Conservation (phyloP, 2,797 vertebrate species). For the Urosaurus nigricauda region DNA sequence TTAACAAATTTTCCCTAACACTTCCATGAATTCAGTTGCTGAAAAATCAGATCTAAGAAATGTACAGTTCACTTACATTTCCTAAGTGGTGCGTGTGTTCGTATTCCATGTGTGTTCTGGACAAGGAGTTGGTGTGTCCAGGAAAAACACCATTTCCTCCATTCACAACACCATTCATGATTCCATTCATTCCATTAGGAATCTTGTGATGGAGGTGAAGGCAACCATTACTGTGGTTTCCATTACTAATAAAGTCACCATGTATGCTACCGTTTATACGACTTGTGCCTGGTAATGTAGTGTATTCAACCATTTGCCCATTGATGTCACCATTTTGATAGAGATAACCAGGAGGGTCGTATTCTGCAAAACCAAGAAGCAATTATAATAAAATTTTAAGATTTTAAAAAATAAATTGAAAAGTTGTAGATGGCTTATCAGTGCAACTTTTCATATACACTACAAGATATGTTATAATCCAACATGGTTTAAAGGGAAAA, state of each 20-base stretch:
- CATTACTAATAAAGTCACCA: slow-evolving; percentile 80
- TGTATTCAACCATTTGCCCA: slow-evolving; percentile 89
- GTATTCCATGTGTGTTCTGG: slow-evolving; percentile 79
- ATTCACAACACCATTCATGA: slow-evolving; percentile 81
- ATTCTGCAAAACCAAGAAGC: slow-evolving; percentile 81
- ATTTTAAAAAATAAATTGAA: too few species aligned
- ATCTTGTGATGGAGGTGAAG: slow-evolving; percentile 90
- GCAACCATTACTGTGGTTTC: slow-evolving; percentile 83
- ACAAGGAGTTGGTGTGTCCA: slow-evolving; percentile 78
- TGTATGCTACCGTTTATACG: slow-evolving; percentile 84
- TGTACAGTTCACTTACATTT: slow-evolving; percentile 73
- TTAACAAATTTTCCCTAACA: neutral
- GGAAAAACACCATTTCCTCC: slow-evolving; percentile 79
- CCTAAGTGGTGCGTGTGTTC: slow-evolving; percentile 83
- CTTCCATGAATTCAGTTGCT: neutral
- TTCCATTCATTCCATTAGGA: slow-evolving; percentile 79
- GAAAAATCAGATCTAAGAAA: neutral
- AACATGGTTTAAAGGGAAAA: neutral
- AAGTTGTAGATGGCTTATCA: neutral
- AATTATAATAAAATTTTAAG: neutral
- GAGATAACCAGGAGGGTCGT: slow-evolving; percentile 90
- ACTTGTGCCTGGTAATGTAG: slow-evolving; percentile 82
- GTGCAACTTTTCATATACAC: neutral
- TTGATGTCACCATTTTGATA: slow-evolving; percentile 89
- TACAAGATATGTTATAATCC: neutral